phyloP scores from a whole-genome alignment of 2,113 vertebrate species.

The Prionailurus bengalensis region DNA sequence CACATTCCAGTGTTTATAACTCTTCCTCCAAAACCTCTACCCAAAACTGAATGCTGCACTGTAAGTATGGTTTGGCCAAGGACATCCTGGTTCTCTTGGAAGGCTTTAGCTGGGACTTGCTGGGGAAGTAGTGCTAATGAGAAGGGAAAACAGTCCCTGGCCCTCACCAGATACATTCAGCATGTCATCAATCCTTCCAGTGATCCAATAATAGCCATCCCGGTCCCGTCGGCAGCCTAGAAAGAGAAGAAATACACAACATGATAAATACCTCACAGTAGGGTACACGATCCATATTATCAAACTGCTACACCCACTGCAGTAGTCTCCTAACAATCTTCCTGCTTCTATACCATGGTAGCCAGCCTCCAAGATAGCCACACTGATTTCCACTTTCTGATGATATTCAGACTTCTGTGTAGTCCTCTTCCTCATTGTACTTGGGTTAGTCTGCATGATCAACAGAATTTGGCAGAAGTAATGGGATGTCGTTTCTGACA shows the following conservation, averaged over 20 bases:
- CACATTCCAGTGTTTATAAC: background rate
- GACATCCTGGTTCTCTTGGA: background rate
- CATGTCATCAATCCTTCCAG: constrained; percentile 99
- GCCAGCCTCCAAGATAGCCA: background rate
- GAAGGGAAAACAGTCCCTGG: background rate
- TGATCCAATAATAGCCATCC: constrained; percentile 99
- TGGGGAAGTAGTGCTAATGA: background rate
- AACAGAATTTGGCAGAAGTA: constrained; percentile 24
- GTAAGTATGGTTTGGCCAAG: constrained; percentile 10
- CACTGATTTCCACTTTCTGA: background rate
- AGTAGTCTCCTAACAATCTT: constrained; percentile 52
- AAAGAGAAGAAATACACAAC: constrained; percentile 16
- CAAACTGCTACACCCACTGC: background rate
- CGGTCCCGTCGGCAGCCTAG: constrained; percentile 96
- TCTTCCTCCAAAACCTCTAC: constrained; percentile 41
- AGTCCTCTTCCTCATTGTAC: constrained; percentile 3
- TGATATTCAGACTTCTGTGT: background rate
- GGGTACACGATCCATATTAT: background rate
- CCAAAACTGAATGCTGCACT: background rate
- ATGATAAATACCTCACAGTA: background rate
- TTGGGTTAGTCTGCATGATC: background rate
- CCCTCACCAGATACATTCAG: constrained; percentile 97
- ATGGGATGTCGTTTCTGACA: constrained; percentile 43
- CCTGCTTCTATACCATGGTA: background rate
- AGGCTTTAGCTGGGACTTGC: constrained; percentile 44